A percentile compares a stretch with the other conserved stretches of the same genome.
These are phyloP conservation scores for Orthonychiurus folsomi DNA, from an alignment of 2,888 invertebrate genomes.

Conservation along the genomic window DNA sequence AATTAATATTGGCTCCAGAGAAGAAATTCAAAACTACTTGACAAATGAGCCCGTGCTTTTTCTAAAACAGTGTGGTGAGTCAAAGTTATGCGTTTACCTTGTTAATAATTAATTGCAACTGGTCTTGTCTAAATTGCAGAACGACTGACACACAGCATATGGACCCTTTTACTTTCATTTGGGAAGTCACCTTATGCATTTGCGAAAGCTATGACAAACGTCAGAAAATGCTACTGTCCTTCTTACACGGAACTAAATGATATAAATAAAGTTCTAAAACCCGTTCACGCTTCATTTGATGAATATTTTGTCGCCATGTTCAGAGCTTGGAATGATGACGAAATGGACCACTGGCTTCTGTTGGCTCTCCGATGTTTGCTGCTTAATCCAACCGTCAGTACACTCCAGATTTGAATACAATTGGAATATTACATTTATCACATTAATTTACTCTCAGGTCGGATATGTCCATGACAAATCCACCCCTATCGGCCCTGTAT, in stretches of 20 bases:
- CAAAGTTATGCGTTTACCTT: no score
- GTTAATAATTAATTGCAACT: no score
- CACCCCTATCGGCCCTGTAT: no score
- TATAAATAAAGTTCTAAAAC: slow-evolving; percentile 14
- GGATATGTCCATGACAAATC: no score
- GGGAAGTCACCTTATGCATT: background rate
- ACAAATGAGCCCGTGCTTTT: slow-evolving; percentile 25
- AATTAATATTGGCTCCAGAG: slow-evolving; percentile 20
- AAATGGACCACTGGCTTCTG: slow-evolving; percentile 18
- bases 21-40: slow-evolving; percentile 25
- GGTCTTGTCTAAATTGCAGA: no score
- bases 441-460: no score
- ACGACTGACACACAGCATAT: background rate
- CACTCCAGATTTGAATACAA: no score
- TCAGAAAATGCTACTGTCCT: slow-evolving; percentile 23
- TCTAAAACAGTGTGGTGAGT: slow-evolving; percentile 26
- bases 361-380: slow-evolving; percentile 19
- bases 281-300: slow-evolving; percentile 22
- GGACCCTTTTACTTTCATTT: background rate
- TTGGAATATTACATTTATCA: no score
- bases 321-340: slow-evolving; percentile 16
- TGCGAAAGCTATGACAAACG: slow-evolving; percentile 11
- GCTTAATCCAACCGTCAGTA: slow-evolving; percentile 24
- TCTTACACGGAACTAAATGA: slow-evolving; percentile 13
- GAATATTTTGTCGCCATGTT: slow-evolving; percentile 20